phyloP scores from a whole-genome alignment of 2,113 vertebrate genomes.

The Pterophyllum scalare region DNA sequence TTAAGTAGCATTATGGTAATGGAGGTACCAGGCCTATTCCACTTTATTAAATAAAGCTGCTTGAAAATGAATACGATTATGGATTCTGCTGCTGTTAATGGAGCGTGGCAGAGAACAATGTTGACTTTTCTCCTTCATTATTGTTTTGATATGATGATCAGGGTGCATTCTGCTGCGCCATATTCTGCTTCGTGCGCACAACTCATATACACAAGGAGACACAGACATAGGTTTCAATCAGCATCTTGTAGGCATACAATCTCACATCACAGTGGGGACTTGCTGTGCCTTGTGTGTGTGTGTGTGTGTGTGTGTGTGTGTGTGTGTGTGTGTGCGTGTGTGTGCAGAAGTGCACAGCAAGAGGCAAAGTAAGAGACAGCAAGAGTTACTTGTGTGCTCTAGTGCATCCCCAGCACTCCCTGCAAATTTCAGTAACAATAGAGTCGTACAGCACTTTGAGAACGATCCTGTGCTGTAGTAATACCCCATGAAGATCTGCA shows the following conservation, averaged over 20 bases:
- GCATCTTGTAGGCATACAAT: slow-evolving; percentile 30
- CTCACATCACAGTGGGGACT: slow-evolving; percentile 49
- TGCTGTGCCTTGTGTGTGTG: background rate
- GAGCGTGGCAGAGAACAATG: slow-evolving; percentile 75
- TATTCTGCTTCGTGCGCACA: slow-evolving; percentile 10
- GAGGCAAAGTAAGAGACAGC: slow-evolving; percentile 42
- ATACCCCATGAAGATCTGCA: slow-evolving; percentile 43
- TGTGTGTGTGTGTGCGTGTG: slow-evolving; percentile 5
- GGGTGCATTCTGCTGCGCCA: slow-evolving; percentile 26
- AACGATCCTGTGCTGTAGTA: slow-evolving; percentile 17
- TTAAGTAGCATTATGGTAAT: slow-evolving; percentile 83
- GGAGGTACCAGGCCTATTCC: slow-evolving; percentile 76
- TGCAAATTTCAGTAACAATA: slow-evolving; percentile 47
- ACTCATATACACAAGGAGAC: background rate
- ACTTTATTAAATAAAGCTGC: slow-evolving; percentile 88
- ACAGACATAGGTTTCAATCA: slow-evolving; percentile 22
- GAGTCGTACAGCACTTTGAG: slow-evolving; percentile 48
- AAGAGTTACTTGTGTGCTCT: slow-evolving; percentile 43
- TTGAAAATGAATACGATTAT: slow-evolving; percentile 80
- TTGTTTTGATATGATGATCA: slow-evolving; percentile 76
- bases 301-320: background rate
- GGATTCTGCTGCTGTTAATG: slow-evolving; percentile 76
- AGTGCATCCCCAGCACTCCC: slow-evolving; percentile 12
- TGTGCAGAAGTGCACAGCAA: slow-evolving; percentile 8
- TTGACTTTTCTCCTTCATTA: slow-evolving; percentile 77